Base-by-base conservation (phyloP, 2,113 vertebrate species). In the Steatornis caripensis region DNA sequence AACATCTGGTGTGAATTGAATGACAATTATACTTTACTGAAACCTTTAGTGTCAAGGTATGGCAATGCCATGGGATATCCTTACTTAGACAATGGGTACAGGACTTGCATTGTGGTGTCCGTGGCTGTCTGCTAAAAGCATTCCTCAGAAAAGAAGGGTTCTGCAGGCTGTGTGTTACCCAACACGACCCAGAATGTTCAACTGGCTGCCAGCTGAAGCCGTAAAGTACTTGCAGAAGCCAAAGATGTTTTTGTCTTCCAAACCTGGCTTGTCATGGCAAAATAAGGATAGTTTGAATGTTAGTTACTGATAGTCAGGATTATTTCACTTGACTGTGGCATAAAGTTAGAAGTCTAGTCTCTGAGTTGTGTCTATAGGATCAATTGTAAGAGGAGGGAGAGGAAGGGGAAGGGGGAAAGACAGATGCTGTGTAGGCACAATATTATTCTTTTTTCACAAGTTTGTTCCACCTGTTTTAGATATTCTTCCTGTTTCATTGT, bases 1-100 rank as follows among this genome's bases (percentile, higher is more conserved):
- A 99, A 98, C 96, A 99, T 98, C 78, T 97, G 98, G 86, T 99
- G 98, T 86, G 98, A 98, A 89, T 99, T 99, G n/a, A n/a, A 95
- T 23, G 98, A 98, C 90, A 98, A 98, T 51, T 98, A 98, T 96
- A 49, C 96, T 99, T 78, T 98, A 98, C 96, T 97, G 99, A 37
- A 98, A 99, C 91, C 97, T 98, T 34, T 98, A 98, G 85, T 99
- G 98, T 88, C 98, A 98, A 81, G 94, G 98, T 57, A 97, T 97
- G 61, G 95, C 89, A 65, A 93, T 99, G 87, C 98, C 98, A 14
- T 98, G 98, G 98, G 98, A 98, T 74, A 97, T 97, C 3, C 97
- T 99, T 46, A 95, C 94, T 93, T 98, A 98, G 86, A 98, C 98
- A 80, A 98, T 98, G 32, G 98, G 98, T 97, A 60, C 41, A 93